A percentile compares a stretch with the other conserved stretches of the same genome.
Evolutionary conservation across 2,113 vertebrate species (phyloP).

Genomic region (Alexandromys fortis): DNA sequence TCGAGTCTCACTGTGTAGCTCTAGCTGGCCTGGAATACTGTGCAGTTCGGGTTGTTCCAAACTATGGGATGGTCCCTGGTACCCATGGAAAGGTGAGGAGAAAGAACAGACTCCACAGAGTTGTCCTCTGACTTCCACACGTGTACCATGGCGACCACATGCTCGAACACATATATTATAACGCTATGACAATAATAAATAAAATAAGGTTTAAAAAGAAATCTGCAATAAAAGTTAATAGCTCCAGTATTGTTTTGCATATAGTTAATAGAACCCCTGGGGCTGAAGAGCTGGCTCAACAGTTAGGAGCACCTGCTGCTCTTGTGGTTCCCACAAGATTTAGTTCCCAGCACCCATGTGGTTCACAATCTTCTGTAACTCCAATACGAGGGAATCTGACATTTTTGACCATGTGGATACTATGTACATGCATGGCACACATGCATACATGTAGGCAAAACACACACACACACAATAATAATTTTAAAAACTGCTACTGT

Average conservation of each 20-base stretch:
- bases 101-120: background rate
- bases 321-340: background rate
- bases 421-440: background rate
- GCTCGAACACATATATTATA: background rate
- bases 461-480: background rate
- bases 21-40: background rate
- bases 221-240: background rate
- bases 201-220: background rate
- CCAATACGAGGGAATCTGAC: background rate
- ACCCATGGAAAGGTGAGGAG: background rate
- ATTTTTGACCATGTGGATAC: background rate
- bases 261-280: background rate
- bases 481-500: background rate
- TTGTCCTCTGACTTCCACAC: background rate
- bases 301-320: background rate
- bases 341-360: background rate
- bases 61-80: background rate
- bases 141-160: background rate
- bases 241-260: background rate
- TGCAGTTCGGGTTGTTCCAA: background rate
- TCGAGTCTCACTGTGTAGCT: background rate
- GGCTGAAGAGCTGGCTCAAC: background rate
- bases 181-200: background rate
- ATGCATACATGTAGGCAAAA: background rate
- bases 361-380: background rate